A percentile compares a stretch with the other conserved stretches of the same genome.
Conservation (phyloP, 2,888 invertebrate genomes). For the Gastrophysa polygoni region DNA sequence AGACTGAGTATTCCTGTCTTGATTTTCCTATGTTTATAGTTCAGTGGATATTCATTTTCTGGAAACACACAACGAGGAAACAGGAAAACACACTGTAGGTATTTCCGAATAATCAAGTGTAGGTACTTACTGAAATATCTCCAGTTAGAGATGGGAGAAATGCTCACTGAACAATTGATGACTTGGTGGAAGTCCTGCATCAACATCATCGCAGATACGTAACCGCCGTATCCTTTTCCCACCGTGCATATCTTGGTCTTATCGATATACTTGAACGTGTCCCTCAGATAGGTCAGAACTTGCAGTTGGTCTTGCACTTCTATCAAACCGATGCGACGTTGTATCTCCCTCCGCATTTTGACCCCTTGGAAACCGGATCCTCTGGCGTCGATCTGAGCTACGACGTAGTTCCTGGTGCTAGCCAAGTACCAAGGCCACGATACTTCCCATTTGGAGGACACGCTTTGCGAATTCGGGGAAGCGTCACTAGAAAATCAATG, state of each 20-base stretch:
- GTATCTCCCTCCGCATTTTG: slow-evolving; percentile 70
- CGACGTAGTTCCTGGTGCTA: slow-evolving; percentile 81
- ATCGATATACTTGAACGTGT: slow-evolving; percentile 83
- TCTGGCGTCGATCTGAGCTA: slow-evolving; percentile 87
- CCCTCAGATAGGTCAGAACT: slow-evolving; percentile 71
- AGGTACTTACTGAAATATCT: slow-evolving; percentile 75
- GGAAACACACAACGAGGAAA: no score
- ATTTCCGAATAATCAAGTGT: background rate
- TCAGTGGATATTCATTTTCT: no score
- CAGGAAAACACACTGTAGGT: background rate
- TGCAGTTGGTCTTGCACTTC: slow-evolving; percentile 71
- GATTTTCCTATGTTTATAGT: no score
- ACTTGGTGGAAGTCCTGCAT: slow-evolving; percentile 76
- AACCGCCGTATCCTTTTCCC: slow-evolving; percentile 90
- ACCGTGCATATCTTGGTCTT: slow-evolving; percentile 80
- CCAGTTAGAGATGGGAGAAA: slow-evolving; percentile 88
- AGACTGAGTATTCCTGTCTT: no score
- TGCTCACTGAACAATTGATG: slow-evolving; percentile 83
- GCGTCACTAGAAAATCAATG: slow-evolving; percentile 65
- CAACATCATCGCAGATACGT: slow-evolving; percentile 80
- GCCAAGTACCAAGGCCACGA: slow-evolving; percentile 87
- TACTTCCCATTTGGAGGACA: slow-evolving; percentile 79
- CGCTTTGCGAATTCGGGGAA: slow-evolving; percentile 83
- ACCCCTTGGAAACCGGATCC: slow-evolving; percentile 72
- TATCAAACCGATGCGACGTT: slow-evolving; percentile 67